phyloP scores from a whole-genome alignment of 2,888 invertebrate genomes.

The Acrocyrtus sp. region DNA sequence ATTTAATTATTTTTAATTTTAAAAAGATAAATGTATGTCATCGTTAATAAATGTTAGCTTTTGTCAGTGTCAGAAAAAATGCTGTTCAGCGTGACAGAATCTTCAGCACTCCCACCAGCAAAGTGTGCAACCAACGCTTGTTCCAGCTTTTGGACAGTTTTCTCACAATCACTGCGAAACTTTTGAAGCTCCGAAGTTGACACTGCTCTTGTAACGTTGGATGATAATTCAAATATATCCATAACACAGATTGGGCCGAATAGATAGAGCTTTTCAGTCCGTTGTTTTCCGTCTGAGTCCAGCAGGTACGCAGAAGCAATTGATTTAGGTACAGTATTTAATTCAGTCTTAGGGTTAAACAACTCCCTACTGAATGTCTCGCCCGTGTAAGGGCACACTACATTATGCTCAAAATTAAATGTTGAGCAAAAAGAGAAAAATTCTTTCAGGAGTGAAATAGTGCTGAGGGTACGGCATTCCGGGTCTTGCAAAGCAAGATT shows the following conservation, averaged over 20 bases:
- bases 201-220: constrained; percentile 25
- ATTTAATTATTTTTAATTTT: no score
- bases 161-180: constrained; percentile 3
- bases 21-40: no score
- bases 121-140: no score
- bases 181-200: constrained; percentile 9
- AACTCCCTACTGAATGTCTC: constrained; percentile 15
- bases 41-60: no score
- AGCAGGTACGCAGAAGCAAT: constrained; percentile 11
- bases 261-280: constrained; percentile 25
- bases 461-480: constrained; percentile 30
- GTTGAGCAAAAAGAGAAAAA: constrained; percentile 40
- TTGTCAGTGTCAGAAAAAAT: no score
- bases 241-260: constrained; percentile 22
- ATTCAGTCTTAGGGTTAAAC: constrained; percentile 30
- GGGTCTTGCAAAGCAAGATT: constrained; percentile 37
- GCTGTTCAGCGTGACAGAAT: no score
- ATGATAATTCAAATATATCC: constrained; percentile 31
- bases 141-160: constrained; percentile 16
- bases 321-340: constrained; percentile 12
- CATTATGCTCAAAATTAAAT: constrained; percentile 26
- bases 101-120: no score
- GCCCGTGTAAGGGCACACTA: constrained; percentile 23
- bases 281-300: constrained; percentile 19
- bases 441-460: constrained; percentile 27